Base-by-base conservation (phyloP, 2,888 invertebrate species). In the Pteria penguin region DNA sequence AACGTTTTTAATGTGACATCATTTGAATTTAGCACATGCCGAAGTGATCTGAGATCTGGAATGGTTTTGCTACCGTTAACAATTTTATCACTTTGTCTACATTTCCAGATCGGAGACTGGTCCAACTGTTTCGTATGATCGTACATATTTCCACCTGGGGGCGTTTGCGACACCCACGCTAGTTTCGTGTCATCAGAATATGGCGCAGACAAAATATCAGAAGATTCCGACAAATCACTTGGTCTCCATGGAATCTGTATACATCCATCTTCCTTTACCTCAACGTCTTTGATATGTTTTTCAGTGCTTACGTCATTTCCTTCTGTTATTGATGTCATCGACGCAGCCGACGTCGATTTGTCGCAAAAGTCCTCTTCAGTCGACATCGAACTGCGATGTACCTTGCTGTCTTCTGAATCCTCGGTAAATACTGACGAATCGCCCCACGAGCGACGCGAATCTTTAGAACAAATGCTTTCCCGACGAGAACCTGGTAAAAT, bases 1-100 rank as follows among this genome's bases (percentile, higher is more conserved):
- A 81, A 68, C 2, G 81, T 85, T 80, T 86, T 87, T n/a, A 87
- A 83, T 71, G 87, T 82, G 33, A 87, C 78, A 55, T 88, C 87
- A 67, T 84, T 81, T 2, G 87, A 88, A 58, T 84, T 83, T 29
- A 88, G 72, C 75, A 88, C 82, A 45, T 83, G 81, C 18, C 86
- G 75, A 31, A 88, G 72, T 1, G 87, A 86, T 22, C 87, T 75
- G 62, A 88, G 81, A 72, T 88, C 87, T n/a, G 80, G 65, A 18
- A 72, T 61, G 29, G 60, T 79, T 73, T 61, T 72, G 31, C 66
- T 67, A 32, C 71, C 62, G 14, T 52, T 32, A 22, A 63, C 29
- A 52, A 31, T 66, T 45, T 8, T 14, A 18, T 14, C 8, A 1
- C 33, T 52, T 24, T 67, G 66, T 60, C 71, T 69, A 26, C 71